phyloP scores from a whole-genome alignment of 2,797 vertebrate genomes.

The Anabas testudineus region DNA sequence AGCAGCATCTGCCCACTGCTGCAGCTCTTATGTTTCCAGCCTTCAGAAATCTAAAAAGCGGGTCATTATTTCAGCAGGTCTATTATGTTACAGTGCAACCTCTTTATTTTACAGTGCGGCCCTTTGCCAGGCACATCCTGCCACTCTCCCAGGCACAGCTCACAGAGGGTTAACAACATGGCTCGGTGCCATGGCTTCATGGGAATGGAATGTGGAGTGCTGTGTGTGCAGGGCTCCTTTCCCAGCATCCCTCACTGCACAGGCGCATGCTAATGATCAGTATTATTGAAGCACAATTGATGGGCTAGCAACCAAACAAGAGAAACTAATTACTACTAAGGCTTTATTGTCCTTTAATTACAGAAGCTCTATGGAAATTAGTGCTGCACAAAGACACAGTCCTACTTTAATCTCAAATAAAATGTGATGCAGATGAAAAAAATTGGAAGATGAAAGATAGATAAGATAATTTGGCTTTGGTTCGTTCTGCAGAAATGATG shows the following conservation, averaged over 20 bases:
- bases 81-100: conserved; percentile 55
- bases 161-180: conserved; percentile 82
- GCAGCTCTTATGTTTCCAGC: conserved; percentile 40
- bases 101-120: conserved; percentile 48
- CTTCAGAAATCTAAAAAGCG: conserved; percentile 51
- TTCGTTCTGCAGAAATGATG: conserved; percentile 68
- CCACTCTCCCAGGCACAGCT: conserved; percentile 58
- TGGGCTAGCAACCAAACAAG: conserved; percentile 92
- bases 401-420: conserved; percentile 83
- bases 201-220: conserved; percentile 98
- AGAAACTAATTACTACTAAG: conserved; percentile 95
- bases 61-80: conserved; percentile 63
- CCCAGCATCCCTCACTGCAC: conserved; percentile 91
- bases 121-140: conserved; percentile 55
- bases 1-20: conserved; percentile 63
- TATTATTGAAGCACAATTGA: conserved; percentile 97
- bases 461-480: conserved; percentile 78
- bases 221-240: conserved; percentile 86
- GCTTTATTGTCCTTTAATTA: conserved; percentile 94
- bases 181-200: conserved; percentile 90
- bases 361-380: conserved; percentile 90
- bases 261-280: conserved; percentile 91
- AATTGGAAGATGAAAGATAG: conserved; percentile 79
- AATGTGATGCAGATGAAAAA: conserved; percentile 79
- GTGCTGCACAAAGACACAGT: conserved; percentile 79